Evolutionary conservation across 2,113 vertebrate genomes (phyloP).

Genomic region (Rhegmatorhina hoffmannsi): DNA sequence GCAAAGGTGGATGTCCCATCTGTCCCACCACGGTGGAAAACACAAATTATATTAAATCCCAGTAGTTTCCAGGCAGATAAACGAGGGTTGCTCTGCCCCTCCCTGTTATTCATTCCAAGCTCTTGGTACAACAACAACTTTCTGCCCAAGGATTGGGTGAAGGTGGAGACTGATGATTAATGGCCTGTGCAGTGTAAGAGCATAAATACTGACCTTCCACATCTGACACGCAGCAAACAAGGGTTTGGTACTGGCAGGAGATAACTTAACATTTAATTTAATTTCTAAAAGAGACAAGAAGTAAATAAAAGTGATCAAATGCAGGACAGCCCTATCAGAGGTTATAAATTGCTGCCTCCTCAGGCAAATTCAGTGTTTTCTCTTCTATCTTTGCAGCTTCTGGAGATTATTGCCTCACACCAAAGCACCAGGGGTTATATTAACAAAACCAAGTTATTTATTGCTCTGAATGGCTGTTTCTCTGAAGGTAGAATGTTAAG

Average conservation of each 20-base stretch:
- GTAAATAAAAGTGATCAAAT: not conserved
- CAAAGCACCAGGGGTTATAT: not conserved
- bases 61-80: not conserved
- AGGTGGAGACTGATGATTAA: not conserved
- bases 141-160: not conserved
- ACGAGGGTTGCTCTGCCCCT: not conserved
- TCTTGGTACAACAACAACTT: not conserved
- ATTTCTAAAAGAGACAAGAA: not conserved
- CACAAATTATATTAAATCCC: not conserved
- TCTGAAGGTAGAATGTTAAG: not conserved
- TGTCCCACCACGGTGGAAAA: not conserved
- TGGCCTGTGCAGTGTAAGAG: not conserved
- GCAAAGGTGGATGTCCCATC: not conserved
- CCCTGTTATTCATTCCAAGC: not conserved
- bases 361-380: not conserved
- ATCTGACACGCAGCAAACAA: not conserved
- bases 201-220: not conserved
- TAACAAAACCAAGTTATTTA: not conserved
- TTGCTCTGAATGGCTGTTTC: not conserved
- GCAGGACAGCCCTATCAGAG: not conserved
- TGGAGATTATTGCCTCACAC: not conserved
- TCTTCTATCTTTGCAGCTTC: not conserved
- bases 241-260: not conserved
- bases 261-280: not conserved
- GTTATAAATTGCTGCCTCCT: not conserved